These are phyloP conservation scores for Hyperoplus immaculatus DNA, from an alignment of 2,797 vertebrate genomes.

Conservation along the genomic window DNA sequence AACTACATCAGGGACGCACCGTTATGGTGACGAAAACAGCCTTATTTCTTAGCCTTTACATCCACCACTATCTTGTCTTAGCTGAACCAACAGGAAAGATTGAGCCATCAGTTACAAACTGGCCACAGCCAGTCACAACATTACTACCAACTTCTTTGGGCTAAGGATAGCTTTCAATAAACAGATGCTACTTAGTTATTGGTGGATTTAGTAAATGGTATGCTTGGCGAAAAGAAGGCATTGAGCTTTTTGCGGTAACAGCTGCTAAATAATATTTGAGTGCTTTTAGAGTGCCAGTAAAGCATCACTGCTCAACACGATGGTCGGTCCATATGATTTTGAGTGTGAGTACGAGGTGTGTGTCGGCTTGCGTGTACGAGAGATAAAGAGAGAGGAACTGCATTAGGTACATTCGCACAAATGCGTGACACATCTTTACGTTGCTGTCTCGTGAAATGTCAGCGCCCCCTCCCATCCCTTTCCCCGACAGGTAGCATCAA, in stretches of 20 bases:
- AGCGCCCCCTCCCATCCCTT: constrained; percentile 65
- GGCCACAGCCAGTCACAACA: neutral
- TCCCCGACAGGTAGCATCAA: constrained; percentile 71
- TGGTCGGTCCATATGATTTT: neutral
- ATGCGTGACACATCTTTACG: constrained; percentile 43
- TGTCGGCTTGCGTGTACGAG: neutral
- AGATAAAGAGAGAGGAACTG: constrained; percentile 29
- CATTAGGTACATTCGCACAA: constrained; percentile 37
- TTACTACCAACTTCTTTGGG: neutral
- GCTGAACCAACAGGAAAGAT: neutral
- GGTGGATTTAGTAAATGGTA: constrained; percentile 10
- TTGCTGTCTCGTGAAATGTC: constrained; percentile 76
- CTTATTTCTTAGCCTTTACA: neutral
- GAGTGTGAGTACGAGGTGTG: neutral
- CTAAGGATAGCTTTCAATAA: constrained; percentile 24
- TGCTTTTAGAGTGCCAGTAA: constrained; percentile 31
- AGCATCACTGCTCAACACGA: neutral
- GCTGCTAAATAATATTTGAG: constrained; percentile 12
- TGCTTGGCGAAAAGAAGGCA: neutral
- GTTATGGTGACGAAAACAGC: neutral
- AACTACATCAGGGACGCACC: neutral
- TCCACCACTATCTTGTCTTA: neutral
- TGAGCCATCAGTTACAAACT: constrained; percentile 13
- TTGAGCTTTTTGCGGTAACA: neutral
- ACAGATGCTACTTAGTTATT: constrained; percentile 16